phyloP scores from a whole-genome alignment of 2,797 vertebrate genomes.

The Cephalopachus bancanus region DNA sequence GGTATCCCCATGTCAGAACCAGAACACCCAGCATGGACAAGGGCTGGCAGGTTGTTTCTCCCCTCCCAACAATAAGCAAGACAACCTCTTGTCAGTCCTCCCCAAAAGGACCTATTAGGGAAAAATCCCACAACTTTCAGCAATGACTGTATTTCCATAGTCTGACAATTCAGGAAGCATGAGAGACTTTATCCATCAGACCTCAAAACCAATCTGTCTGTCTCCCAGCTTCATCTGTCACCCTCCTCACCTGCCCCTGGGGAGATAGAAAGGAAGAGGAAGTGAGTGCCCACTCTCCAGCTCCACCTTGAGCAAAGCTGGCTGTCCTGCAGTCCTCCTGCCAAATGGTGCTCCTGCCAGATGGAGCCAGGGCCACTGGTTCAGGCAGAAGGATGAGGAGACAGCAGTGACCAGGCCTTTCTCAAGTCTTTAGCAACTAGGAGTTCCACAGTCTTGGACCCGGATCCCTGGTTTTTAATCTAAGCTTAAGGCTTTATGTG shows the following conservation, averaged over 20 bases:
- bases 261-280: background rate
- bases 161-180: conserved; percentile 78
- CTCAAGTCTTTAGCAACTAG: background rate
- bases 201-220: conserved; percentile 80
- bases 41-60: background rate
- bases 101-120: background rate
- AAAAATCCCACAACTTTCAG: background rate
- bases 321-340: too few species aligned
- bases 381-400: background rate
- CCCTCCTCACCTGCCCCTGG: background rate
- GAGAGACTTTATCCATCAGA: conserved; percentile 83
- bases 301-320: background rate
- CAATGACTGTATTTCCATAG: background rate
- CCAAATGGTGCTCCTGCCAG: rapidly evolving
- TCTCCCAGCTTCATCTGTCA: conserved; percentile 61
- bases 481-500: too few species aligned
- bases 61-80: background rate
- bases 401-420: background rate
- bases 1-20: too few species aligned
- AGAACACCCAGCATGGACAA: background rate
- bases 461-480: background rate
- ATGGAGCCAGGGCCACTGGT: too few species aligned
- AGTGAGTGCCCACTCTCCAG: background rate
- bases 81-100: background rate
- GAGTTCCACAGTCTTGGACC: too few species aligned